A percentile compares a stretch with the other conserved stretches of the same genome.
Evolutionary conservation across 2,113 vertebrate species (phyloP).

Genomic region (Scalopus aquaticus): DNA sequence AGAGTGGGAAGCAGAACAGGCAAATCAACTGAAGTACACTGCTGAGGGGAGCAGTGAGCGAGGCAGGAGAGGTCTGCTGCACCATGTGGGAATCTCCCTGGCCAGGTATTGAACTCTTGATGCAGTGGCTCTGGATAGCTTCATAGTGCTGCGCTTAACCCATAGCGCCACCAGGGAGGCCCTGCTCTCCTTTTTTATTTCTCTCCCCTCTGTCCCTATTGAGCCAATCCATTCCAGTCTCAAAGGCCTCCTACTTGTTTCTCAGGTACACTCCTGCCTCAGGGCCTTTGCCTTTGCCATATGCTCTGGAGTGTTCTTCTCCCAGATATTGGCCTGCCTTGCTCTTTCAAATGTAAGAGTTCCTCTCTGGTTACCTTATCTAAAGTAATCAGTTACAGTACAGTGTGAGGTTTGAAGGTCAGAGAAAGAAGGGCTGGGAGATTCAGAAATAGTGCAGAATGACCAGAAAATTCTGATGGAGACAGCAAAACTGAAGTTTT

Average conservation of each 20-base stretch:
- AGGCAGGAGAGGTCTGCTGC: too few relatives aligned
- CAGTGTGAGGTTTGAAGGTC: not conserved
- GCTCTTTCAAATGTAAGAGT: not conserved
- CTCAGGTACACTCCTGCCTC: not conserved
- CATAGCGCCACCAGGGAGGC: too few relatives aligned
- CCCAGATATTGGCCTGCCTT: not conserved
- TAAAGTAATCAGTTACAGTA: not conserved
- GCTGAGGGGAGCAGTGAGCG: too few relatives aligned
- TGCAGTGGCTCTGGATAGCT: too few relatives aligned
- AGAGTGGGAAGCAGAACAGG: too few relatives aligned
- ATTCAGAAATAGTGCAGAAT: not conserved
- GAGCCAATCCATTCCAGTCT: not conserved
- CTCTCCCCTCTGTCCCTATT: too few relatives aligned
- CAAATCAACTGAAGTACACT: too few relatives aligned
- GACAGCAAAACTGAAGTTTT: not conserved
- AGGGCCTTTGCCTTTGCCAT: conserved; percentile 25
- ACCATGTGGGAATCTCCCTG: too few relatives aligned
- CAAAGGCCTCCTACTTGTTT: not conserved
- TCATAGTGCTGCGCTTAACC: too few relatives aligned
- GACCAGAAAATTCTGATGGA: not conserved
- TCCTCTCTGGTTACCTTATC: not conserved
- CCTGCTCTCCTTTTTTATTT: not conserved
- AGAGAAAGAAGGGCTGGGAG: not conserved
- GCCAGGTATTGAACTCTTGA: too few relatives aligned
- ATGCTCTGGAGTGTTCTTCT: not conserved